Percentiles rank a stretch among this genome's conserved stretches.
These are phyloP conservation scores for Ennomos fuscantarius DNA, from an alignment of 2,888 invertebrate species.

Conservation along the genomic window DNA sequence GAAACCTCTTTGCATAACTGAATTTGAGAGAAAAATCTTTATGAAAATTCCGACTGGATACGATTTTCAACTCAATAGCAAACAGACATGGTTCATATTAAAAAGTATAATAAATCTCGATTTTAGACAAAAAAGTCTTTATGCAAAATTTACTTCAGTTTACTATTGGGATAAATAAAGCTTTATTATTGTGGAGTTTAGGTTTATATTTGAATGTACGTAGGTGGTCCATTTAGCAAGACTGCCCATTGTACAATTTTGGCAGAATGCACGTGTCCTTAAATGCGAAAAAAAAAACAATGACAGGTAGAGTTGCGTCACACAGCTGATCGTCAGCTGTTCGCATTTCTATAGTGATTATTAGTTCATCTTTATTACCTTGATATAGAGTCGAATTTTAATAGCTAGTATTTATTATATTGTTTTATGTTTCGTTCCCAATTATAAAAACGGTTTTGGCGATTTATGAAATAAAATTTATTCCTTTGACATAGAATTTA, in stretches of 20 bases:
- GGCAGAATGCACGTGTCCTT: slow-evolving; percentile 46
- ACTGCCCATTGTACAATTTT: slow-evolving; percentile 43
- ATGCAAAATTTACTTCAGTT: slow-evolving; percentile 10
- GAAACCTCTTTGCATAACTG: slow-evolving; percentile 42
- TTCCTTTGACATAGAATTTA: too few species aligned
- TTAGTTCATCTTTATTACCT: slow-evolving; percentile 3
- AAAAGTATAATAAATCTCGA: neutral
- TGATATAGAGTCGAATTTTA: slow-evolving; percentile 21
- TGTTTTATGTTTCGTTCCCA: neutral
- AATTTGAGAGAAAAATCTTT: slow-evolving; percentile 26
- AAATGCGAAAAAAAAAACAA: slow-evolving; percentile 43
- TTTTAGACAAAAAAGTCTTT: slow-evolving; percentile 5
- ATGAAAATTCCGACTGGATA: neutral
- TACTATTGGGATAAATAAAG: neutral
- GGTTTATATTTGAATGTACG: slow-evolving; percentile 15
- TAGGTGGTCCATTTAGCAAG: slow-evolving; percentile 51
- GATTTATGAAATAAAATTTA: too few species aligned
- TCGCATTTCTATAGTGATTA: slow-evolving; percentile 30
- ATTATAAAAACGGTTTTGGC: neutral
- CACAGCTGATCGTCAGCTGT: slow-evolving; percentile 70
- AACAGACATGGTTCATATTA: slow-evolving; percentile 9
- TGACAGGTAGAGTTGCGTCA: slow-evolving; percentile 49
- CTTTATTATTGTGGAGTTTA: neutral
- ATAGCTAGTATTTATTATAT: neutral
- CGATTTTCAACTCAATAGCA: neutral